Conservation (phyloP, 2,113 vertebrate genomes). For the Seriola aureovittata region DNA sequence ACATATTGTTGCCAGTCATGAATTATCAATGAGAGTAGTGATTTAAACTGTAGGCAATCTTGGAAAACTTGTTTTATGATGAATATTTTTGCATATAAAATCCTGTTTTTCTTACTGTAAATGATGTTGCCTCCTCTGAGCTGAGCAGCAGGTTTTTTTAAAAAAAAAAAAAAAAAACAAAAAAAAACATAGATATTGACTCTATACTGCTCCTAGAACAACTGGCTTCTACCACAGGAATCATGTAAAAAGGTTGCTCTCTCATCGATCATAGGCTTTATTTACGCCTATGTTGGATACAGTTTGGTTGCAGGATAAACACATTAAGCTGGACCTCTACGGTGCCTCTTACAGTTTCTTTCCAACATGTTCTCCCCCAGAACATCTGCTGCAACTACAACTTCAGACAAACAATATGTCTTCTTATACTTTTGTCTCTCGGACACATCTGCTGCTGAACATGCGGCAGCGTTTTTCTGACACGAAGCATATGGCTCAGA, state of each 20-base stretch:
- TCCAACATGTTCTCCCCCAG: not conserved
- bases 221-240: not conserved
- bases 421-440: slow-evolving; percentile 44
- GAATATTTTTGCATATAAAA: slow-evolving; percentile 2
- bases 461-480: slow-evolving; percentile 37
- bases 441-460: slow-evolving; percentile 60
- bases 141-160: too few relatives aligned
- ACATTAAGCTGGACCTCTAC: not conserved
- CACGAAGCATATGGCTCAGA: slow-evolving; percentile 52
- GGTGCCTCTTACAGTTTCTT: not conserved
- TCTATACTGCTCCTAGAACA: not conserved
- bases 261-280: not conserved
- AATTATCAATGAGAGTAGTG: not conserved
- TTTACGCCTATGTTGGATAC: not conserved
- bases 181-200: not conserved
- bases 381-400: slow-evolving; percentile 53
- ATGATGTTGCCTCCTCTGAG: too few relatives aligned
- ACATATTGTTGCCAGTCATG: not conserved
- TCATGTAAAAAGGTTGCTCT: not conserved
- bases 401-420: slow-evolving; percentile 49
- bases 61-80: not conserved
- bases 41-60: not conserved
- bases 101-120: not conserved
- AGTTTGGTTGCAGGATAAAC: slow-evolving; percentile 1
- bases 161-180: not conserved